Evolutionary conservation across 1,140 invertebrate species (phyloP), one percentile per base, ranked within the genome.

Genomic region (Rhagoletis pomonella): DNA sequence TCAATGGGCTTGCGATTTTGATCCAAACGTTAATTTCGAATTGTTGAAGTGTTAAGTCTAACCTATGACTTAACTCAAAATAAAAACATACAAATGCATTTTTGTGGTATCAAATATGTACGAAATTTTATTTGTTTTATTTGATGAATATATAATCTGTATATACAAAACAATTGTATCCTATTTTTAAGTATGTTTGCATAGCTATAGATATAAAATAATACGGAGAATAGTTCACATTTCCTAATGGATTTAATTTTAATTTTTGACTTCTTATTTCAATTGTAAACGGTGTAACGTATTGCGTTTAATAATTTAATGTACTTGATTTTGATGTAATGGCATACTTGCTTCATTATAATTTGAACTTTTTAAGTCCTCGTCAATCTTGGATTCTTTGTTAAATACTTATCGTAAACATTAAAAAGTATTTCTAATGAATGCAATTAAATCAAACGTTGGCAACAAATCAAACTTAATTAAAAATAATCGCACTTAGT

Each of bases 61-160:
- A n/a, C n/a, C n/a, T n/a, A n/a, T n/a, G n/a, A n/a, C n/a, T n/a
- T n/a, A n/a, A n/a, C n/a, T n/a, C n/a, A n/a, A n/a, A n/a, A n/a
- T n/a, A n/a, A n/a, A n/a, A n/a, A n/a, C n/a, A n/a, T n/a, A n/a
- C n/a, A n/a, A n/a, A n/a, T n/a, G n/a, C n/a, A n/a, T 73, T 44
- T 4, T 73, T 73, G 67, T 81, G 6, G 47, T 81, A 81, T 81
- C 73, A 81, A 81, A 81, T 47, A 73, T 29, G 73, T 50, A 55
- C 73, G 73, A 81, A 77, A 81, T 81, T 55, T 81, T 55, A 55
- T 81, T 81, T 81, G 47, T 81, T 58, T 81, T 55, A 3, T 81
- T 55, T 81, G 73, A 81, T 50, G 73, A 2, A 81, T 81, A 55
- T 42, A 81, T 81, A 81, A 44, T 44, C 14, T 29, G 73, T 81